phyloP scores from a whole-genome alignment of 2,113 vertebrate genomes.

The Enhydra lutris region DNA sequence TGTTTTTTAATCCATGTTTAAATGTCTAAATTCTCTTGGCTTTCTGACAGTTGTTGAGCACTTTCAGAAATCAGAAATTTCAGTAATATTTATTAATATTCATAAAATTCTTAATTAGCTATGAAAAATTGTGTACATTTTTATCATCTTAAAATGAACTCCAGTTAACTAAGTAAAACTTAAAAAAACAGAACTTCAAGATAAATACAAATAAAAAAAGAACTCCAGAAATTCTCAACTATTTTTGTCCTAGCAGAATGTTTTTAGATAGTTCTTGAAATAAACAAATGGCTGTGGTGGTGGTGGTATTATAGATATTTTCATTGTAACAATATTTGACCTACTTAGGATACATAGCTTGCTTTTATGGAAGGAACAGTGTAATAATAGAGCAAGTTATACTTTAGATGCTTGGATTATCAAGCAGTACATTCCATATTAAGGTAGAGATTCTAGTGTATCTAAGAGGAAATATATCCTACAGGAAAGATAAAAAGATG shows the following conservation, averaged over 20 bases:
- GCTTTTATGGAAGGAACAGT: neutral
- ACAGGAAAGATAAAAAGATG: neutral
- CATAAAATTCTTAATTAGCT: slow-evolving; percentile 9
- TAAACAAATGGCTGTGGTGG: neutral
- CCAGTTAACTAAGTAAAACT: neutral
- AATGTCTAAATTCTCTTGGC: slow-evolving; percentile 8
- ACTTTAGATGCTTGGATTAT: slow-evolving; percentile 22
- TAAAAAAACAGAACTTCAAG: neutral
- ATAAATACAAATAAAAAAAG: neutral
- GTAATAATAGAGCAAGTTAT: neutral
- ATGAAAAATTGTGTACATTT: neutral
- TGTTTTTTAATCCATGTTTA: slow-evolving; percentile 24
- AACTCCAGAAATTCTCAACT: neutral
- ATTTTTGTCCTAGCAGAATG: neutral
- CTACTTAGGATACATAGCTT: neutral
- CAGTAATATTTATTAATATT: slow-evolving; percentile 24
- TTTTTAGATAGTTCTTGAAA: slow-evolving; percentile 14
- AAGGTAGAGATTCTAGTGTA: neutral
- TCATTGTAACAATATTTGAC: neutral
- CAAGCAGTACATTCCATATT: neutral
- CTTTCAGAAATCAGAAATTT: slow-evolving; percentile 27
- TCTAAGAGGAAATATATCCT: neutral
- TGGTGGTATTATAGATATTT: neutral
- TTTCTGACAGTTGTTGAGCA: slow-evolving; percentile 33
- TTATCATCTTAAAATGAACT: slow-evolving; percentile 27